Evolutionary conservation across 2,797 vertebrate species (phyloP).

Genomic region (Ceryle rudis): DNA sequence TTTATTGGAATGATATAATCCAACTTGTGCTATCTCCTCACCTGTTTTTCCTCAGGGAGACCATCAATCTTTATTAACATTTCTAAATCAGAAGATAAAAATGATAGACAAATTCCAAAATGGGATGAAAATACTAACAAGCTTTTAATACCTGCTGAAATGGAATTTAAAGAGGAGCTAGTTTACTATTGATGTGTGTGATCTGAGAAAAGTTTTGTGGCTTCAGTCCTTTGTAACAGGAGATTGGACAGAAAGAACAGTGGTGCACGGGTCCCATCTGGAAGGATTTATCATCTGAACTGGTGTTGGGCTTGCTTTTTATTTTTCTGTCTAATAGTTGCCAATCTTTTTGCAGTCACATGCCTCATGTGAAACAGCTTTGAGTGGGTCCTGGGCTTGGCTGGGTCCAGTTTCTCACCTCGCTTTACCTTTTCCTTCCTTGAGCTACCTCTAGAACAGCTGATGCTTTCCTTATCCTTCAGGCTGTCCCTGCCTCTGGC

Average conservation of each 20-base stretch:
- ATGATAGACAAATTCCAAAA: slow-evolving; percentile 76
- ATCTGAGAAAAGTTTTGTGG: slow-evolving; percentile 23
- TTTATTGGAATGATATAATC: slow-evolving; percentile 77
- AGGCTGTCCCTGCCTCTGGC: background rate
- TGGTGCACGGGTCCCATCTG: background rate
- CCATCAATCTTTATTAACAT: slow-evolving; percentile 74
- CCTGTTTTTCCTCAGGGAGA: slow-evolving; percentile 81
- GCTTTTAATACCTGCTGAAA: slow-evolving; percentile 39
- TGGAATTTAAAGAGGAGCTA: background rate
- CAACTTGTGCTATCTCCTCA: slow-evolving; percentile 66
- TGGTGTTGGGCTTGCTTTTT: slow-evolving; percentile 1
- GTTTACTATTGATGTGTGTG: background rate
- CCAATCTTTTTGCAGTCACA: background rate
- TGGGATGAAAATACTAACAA: slow-evolving; percentile 52
- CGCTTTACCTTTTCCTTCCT: background rate
- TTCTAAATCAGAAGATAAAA: slow-evolving; percentile 72
- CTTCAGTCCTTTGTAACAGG: slow-evolving; percentile 18
- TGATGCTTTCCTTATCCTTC: background rate
- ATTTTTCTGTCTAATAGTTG: background rate
- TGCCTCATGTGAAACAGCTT: background rate
- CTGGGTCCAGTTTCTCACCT: background rate
- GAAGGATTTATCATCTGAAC: slow-evolving; percentile 27
- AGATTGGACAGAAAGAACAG: background rate
- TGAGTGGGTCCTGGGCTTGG: background rate
- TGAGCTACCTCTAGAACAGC: background rate